Percentiles rank a stretch among this genome's conserved stretches.
Conservation (phyloP, 2,797 vertebrate species). For the Merluccius polli region DNA sequence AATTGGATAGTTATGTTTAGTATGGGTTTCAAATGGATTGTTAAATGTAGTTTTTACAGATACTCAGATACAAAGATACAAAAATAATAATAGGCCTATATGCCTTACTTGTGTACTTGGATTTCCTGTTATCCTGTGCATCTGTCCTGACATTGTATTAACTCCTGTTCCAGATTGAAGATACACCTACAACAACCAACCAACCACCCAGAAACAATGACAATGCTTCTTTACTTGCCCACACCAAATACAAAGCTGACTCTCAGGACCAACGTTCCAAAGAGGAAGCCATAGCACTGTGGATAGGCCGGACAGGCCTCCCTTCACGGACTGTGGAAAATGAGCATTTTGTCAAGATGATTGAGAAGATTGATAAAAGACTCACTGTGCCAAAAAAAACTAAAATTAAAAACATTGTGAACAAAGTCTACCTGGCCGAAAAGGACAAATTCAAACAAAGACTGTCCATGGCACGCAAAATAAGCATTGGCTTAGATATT, state of each 20-base stretch:
- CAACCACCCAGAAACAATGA: constrained; percentile 11
- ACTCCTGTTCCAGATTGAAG: constrained; percentile 20
- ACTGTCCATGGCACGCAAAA: constrained; percentile 12
- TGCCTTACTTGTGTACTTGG: background rate
- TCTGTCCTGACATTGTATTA: constrained; percentile 26
- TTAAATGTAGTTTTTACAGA: no score
- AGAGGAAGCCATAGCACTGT: background rate
- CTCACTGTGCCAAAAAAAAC: constrained; percentile 6
- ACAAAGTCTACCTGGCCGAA: constrained; percentile 15
- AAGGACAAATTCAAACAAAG: constrained; percentile 21
- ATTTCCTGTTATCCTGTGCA: constrained; percentile 20
- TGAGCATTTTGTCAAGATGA: constrained; percentile 8
- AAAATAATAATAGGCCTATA: no score
- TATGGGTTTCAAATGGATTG: no score
- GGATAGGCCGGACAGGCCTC: constrained; percentile 17
- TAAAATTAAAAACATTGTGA: constrained; percentile 8
- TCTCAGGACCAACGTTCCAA: constrained; percentile 10
- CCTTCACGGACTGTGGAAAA: constrained; percentile 14
- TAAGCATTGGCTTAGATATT: constrained; percentile 18
- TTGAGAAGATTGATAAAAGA: constrained; percentile 11
- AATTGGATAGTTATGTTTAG: no score
- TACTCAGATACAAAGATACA: no score
- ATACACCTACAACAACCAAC: constrained; percentile 7
- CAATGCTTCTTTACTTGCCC: constrained; percentile 11
- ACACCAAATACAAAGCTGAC: constrained; percentile 1